Conservation (phyloP, 2,113 vertebrate genomes). For the Ochotona curzoniae region DNA sequence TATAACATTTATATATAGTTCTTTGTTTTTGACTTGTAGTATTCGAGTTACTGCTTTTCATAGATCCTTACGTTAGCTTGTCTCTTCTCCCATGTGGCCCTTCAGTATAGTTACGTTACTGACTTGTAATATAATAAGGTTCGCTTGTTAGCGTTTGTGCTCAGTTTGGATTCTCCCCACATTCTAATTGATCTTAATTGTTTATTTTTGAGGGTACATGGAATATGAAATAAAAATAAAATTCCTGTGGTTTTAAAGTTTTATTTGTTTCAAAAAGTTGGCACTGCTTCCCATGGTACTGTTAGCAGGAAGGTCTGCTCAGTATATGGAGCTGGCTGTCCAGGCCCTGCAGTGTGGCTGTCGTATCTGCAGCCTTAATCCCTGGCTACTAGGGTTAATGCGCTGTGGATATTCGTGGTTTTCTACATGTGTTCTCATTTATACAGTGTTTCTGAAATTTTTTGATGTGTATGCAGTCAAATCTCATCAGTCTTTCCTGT, state of each 20-base stretch:
- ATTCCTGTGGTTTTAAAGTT: too few species aligned
- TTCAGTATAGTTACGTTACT: neutral
- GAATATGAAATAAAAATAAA: neutral
- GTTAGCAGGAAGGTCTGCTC: too few species aligned
- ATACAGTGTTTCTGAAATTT: neutral
- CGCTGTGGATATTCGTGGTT: too few species aligned
- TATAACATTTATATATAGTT: neutral
- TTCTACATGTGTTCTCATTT: neutral
- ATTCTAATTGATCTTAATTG: constrained; percentile 6
- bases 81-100: neutral
- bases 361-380: too few species aligned
- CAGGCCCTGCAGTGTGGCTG: too few species aligned
- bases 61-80: neutral
- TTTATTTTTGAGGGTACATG: neutral
- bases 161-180: neutral
- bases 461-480: neutral
- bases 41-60: neutral
- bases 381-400: too few species aligned
- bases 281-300: too few species aligned
- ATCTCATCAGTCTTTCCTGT: neutral
- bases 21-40: neutral
- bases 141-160: neutral
- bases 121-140: constrained; percentile 12
- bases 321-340: too few species aligned
- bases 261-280: too few species aligned